Evolutionary conservation across 2,113 vertebrate species (phyloP), one percentile per base, ranked within the genome.

Genomic region (Sorex fumeus): DNA sequence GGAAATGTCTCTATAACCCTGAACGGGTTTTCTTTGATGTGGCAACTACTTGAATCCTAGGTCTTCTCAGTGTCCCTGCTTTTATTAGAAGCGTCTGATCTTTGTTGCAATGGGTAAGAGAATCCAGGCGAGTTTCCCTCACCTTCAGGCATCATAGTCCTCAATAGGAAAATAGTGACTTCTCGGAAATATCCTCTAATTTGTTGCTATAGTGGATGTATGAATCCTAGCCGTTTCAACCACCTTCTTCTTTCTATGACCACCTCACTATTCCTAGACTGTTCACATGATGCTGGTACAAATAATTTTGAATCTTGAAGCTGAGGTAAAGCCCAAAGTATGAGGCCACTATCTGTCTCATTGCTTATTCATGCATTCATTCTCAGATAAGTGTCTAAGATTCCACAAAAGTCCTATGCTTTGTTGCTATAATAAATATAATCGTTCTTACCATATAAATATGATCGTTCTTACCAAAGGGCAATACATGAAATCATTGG

Each of bases 1-100:
- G 95, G 96, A 96, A 97, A 89, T 91, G 50, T 64, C 75, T 85
- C 75, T 71, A 0, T 19, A 91, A 62, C 57, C 30, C 77, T 8
- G 12, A 83, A 82, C 80, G 32, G 19, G 3, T 83, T 87, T 81
- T 40, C 95, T 97, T 96, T 96, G 94, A 96, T 94, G 89, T 82
- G 25, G 40, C n/a, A 91, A 34, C 34, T 78, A 66, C 62, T 77
- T n/a, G n/a, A 88, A 75, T 69, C 30, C 25, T 67, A 74, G n/a
- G 10, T 64, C 53, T 87, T 45, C 77, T 18, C 50, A 36, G 18
- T 21, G 40, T 4, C 32, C 5, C 53, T 74, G 53, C n/a, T 53
- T 91, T 57, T 50, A 50, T 50, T 32, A 80, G 62, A 92, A 86
- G 27, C 21, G 67, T 82, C 71, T 88, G 79, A 75, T 94, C 45